Evolutionary conservation across 2,888 invertebrate species (phyloP).

Genomic region (Andrena trimmerana): DNA sequence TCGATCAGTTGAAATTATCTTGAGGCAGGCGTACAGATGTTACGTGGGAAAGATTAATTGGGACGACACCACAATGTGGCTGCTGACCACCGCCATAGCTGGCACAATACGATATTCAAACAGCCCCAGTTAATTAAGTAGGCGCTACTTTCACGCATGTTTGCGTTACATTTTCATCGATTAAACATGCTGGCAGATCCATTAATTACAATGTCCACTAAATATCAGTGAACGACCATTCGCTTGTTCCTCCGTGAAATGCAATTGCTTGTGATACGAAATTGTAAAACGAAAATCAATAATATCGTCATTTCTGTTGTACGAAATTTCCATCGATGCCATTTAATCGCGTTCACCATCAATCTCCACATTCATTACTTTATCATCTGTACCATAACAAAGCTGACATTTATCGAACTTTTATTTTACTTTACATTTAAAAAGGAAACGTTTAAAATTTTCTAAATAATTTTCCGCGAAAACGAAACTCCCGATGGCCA

Average conservation of each 20-base stretch:
- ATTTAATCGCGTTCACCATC: not conserved
- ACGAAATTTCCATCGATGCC: not conserved
- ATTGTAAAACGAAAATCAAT: not conserved
- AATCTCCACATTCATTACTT: not conserved
- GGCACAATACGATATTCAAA: conserved; percentile 9
- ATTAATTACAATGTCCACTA: conserved; percentile 7
- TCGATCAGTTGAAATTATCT: conserved; percentile 21
- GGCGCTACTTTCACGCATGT: not conserved
- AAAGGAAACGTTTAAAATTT: too few species aligned
- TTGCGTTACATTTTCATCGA: not conserved
- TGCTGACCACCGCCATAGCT: conserved; percentile 5
- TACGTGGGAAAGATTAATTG: conserved; percentile 32
- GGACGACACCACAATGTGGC: conserved; percentile 11
- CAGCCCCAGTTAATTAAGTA: conserved; percentile 14
- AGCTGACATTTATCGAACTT: not conserved
- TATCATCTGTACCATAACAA: not conserved
- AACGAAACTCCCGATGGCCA: too few species aligned
- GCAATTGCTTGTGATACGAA: not conserved
- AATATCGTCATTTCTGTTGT: not conserved
- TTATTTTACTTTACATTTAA: not conserved
- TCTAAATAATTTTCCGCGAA: too few species aligned
- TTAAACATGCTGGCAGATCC: not conserved
- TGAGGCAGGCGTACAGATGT: not conserved
- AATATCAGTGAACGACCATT: not conserved
- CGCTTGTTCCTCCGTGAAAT: not conserved